A percentile compares a stretch with the other conserved stretches of the same genome.
Evolutionary conservation across 2,888 invertebrate species (phyloP).

Genomic region (Hydraecia micacea): DNA sequence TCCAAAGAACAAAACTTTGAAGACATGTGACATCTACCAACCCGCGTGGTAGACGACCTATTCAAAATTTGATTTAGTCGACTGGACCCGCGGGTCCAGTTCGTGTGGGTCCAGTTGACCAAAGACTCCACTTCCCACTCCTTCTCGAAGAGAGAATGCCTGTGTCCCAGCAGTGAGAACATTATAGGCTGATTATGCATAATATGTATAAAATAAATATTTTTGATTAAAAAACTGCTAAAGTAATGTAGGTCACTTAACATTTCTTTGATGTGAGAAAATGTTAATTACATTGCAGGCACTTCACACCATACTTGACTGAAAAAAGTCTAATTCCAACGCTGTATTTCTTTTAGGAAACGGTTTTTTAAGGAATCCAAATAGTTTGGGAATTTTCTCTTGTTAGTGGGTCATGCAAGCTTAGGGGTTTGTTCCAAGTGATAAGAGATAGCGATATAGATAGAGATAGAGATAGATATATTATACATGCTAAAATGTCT

Average conservation of each 20-base stretch:
- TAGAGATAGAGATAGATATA: too few relatives aligned
- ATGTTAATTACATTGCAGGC: conserved; percentile 22
- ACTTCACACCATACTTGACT: conserved; percentile 13
- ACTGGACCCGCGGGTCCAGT: too few relatives aligned
- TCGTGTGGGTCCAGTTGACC: too few relatives aligned
- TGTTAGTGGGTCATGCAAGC: conserved; percentile 72
- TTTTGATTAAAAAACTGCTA: background rate
- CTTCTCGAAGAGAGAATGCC: too few relatives aligned
- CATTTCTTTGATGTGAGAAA: conserved; percentile 20
- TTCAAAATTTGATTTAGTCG: too few relatives aligned
- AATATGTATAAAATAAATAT: background rate
- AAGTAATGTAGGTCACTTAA: background rate
- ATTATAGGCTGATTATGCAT: background rate
- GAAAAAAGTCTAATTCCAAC: conserved; percentile 17
- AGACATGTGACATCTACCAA: too few relatives aligned
- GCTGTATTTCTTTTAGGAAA: conserved; percentile 47
- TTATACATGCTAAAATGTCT: too few relatives aligned
- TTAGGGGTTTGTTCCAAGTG: conserved; percentile 56
- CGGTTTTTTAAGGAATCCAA: conserved; percentile 62
- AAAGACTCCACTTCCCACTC: too few relatives aligned
- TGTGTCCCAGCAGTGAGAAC: too few relatives aligned
- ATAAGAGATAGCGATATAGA: conserved; percentile 44
- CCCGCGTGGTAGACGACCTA: too few relatives aligned
- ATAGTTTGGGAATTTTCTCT: conserved; percentile 71
- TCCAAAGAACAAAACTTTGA: too few relatives aligned